Conservation (phyloP, 2,113 vertebrate species). For the Odocoileus virginianus region DNA sequence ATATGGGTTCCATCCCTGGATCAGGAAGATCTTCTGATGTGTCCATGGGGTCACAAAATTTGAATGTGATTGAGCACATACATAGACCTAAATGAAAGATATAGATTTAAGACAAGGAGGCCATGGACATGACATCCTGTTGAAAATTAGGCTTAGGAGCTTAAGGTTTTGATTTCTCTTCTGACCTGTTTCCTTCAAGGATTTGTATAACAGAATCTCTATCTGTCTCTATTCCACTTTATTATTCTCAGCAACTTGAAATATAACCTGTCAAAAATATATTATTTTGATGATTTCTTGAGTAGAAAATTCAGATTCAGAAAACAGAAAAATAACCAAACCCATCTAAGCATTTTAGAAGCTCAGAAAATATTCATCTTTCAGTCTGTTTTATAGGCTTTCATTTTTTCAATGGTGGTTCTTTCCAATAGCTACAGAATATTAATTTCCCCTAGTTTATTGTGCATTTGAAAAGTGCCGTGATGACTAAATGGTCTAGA, state of each 20-base stretch:
- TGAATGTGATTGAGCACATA: neutral
- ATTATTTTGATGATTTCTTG: neutral
- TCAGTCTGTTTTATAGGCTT: neutral
- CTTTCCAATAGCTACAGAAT: slow-evolving; percentile 25
- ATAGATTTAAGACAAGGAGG: neutral
- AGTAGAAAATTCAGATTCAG: neutral
- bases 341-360: neutral
- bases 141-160: neutral
- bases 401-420: neutral
- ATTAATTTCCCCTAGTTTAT: slow-evolving; percentile 15
- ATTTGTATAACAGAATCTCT: neutral
- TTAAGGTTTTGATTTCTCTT: neutral
- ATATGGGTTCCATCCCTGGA: neutral
- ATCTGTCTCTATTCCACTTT: neutral
- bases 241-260: neutral
- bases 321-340: neutral
- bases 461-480: slow-evolving; percentile 13
- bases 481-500: neutral
- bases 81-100: neutral
- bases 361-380: neutral
- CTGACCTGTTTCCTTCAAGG: neutral
- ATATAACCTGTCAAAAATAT: neutral
- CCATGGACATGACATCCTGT: neutral
- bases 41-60: neutral
- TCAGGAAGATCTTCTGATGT: neutral